These are phyloP conservation scores for Leptestheria dahalacensis DNA, from an alignment of 1,140 invertebrate species.

Conservation along the genomic window DNA sequence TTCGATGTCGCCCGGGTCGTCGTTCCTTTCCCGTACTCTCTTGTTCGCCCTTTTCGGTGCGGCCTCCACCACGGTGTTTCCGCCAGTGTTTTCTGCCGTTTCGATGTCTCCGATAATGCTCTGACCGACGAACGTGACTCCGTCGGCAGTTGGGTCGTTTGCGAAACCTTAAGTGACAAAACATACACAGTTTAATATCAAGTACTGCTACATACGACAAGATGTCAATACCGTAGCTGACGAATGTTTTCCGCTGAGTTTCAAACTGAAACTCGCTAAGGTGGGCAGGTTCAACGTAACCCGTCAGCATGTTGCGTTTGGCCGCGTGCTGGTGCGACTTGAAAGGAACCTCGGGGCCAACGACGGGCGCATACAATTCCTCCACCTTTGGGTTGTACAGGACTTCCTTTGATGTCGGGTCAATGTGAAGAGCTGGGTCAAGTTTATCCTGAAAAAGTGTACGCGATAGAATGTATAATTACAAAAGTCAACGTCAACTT, in stretches of 20 bases:
- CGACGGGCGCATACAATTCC: constrained; percentile 78
- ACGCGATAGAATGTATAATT: too few species aligned
- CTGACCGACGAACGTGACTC: constrained; percentile 20
- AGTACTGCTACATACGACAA: not conserved
- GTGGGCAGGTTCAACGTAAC: constrained; percentile 87
- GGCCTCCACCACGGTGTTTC: constrained; percentile 78
- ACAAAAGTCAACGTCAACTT: constrained; percentile 4
- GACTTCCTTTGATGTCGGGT: constrained; percentile 62
- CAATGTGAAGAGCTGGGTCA: constrained; percentile 36
- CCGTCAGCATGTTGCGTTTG: constrained; percentile 78
- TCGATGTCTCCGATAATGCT: constrained; percentile 15
- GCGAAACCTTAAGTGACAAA: constrained; percentile 59
- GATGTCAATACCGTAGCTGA: constrained; percentile 54
- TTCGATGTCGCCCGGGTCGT: constrained; percentile 78
- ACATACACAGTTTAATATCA: not conserved
- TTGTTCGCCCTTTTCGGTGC: constrained; percentile 56
- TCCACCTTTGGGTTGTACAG: constrained; percentile 88
- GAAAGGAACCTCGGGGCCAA: constrained; percentile 83
- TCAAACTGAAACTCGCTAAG: constrained; percentile 97
- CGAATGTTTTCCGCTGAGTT: constrained; percentile 88
- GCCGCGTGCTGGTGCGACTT: constrained; percentile 75
- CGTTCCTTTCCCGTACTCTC: constrained; percentile 79
- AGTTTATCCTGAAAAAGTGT: constrained; percentile 33
- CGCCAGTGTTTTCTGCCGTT: constrained; percentile 27
- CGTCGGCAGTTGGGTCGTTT: constrained; percentile 75